phyloP scores from a whole-genome alignment of 2,797 vertebrate species.

The Lacerta agilis region DNA sequence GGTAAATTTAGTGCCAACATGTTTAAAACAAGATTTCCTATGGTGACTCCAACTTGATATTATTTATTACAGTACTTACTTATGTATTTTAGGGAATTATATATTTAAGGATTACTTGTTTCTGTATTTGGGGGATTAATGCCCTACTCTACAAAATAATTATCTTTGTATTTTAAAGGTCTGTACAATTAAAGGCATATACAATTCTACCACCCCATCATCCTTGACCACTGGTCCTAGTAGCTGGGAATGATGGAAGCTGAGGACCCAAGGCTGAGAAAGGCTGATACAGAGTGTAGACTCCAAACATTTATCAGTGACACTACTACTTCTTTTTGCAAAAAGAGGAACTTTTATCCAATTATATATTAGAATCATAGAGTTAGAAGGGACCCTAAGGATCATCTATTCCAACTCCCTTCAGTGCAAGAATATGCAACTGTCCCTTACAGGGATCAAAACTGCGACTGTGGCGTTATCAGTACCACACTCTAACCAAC shows the following conservation, averaged over 20 bases:
- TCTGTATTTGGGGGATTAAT: not conserved
- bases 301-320: not conserved
- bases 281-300: not conserved
- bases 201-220: not conserved
- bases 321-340: not conserved
- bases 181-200: not conserved
- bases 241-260: too few species aligned
- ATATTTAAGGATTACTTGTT: not conserved
- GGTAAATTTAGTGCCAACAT: constrained; percentile 62
- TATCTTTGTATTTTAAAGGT: too few species aligned
- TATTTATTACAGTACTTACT: not conserved
- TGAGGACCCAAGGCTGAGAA: too few species aligned
- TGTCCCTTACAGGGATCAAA: too few species aligned
- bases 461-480: too few species aligned
- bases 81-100: not conserved
- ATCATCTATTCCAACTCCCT: too few species aligned
- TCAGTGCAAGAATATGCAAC: too few species aligned
- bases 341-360: not conserved
- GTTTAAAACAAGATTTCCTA: not conserved
- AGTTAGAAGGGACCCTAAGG: too few species aligned
- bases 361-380: too few species aligned
- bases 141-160: not conserved
- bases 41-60: not conserved
- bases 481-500: too few species aligned
- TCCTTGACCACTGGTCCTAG: not conserved